phyloP scores from a whole-genome alignment of 2,888 invertebrate species.

The Habrosyne pyritoides region DNA sequence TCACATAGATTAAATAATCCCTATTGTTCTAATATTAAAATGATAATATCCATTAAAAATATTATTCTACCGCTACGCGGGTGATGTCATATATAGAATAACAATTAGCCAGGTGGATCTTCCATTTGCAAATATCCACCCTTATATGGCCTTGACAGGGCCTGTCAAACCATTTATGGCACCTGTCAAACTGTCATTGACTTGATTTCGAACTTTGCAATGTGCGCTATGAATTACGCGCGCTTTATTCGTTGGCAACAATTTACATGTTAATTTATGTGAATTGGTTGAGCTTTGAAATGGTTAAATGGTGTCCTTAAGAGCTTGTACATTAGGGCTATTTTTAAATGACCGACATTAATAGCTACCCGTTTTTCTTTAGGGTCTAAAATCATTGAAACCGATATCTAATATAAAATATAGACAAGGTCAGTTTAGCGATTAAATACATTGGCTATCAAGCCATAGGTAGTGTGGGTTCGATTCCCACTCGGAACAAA shows the following conservation, averaged over 20 bases:
- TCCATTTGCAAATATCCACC: constrained; percentile 28
- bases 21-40: constrained; percentile 1
- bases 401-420: not conserved
- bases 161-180: constrained; percentile 64
- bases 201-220: constrained; percentile 29
- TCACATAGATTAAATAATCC: constrained; percentile 1
- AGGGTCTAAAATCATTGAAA: not conserved
- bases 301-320: not conserved
- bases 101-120: constrained; percentile 34
- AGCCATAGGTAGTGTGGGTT: too few relatives aligned
- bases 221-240: not conserved
- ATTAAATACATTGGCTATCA: too few relatives aligned
- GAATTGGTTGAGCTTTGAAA: not conserved
- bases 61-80: constrained; percentile 31
- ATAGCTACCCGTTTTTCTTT: too few relatives aligned
- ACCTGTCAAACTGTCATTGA: constrained; percentile 69
- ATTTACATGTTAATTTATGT: not conserved
- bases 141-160: constrained; percentile 34
- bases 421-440: too few relatives aligned
- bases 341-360: too few relatives aligned
- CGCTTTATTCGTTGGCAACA: not conserved
- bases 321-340: too few relatives aligned
- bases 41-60: constrained; percentile 25
- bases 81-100: constrained; percentile 34
- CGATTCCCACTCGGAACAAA: too few relatives aligned